Evolutionary conservation across 2,113 vertebrate genomes (phyloP).

Genomic region (Tapirus terrestris): DNA sequence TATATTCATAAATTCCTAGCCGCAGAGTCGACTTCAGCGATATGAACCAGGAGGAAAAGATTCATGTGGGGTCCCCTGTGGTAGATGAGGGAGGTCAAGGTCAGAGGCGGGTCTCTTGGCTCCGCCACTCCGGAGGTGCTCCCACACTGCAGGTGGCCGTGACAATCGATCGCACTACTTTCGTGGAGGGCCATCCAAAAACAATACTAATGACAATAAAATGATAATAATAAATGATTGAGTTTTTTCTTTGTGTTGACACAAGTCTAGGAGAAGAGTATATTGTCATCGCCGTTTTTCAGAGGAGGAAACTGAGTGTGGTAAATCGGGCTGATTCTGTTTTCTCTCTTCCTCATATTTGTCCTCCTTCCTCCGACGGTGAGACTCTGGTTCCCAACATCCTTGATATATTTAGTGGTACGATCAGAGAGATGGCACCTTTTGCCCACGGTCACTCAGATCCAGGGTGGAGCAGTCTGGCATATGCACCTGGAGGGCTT

Average conservation of each 20-base stretch:
- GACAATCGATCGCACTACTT: too few relatives aligned
- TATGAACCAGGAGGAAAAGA: background rate
- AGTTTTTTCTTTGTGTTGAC: background rate
- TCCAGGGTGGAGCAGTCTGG: fast-evolving
- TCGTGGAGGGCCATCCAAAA: background rate
- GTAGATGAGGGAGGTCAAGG: background rate
- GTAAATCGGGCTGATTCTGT: fast-evolving
- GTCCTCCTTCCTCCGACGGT: background rate
- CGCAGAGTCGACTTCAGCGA: background rate
- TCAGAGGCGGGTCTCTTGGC: background rate
- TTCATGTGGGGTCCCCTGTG: fast-evolving
- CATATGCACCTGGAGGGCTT: fast-evolving
- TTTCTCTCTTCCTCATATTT: background rate
- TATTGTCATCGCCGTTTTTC: background rate
- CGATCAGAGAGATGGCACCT: background rate
- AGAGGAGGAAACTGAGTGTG: background rate
- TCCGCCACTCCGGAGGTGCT: background rate
- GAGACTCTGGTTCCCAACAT: too few relatives aligned
- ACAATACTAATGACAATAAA: too few relatives aligned
- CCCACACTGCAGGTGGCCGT: background rate
- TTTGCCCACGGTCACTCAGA: fast-evolving
- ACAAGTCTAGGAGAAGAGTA: background rate
- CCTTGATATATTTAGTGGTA: fast-evolving
- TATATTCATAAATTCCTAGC: background rate
- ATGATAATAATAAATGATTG: background rate